phyloP scores from a whole-genome alignment of 2,888 invertebrate species.

The Ernsta delagoae region DNA sequence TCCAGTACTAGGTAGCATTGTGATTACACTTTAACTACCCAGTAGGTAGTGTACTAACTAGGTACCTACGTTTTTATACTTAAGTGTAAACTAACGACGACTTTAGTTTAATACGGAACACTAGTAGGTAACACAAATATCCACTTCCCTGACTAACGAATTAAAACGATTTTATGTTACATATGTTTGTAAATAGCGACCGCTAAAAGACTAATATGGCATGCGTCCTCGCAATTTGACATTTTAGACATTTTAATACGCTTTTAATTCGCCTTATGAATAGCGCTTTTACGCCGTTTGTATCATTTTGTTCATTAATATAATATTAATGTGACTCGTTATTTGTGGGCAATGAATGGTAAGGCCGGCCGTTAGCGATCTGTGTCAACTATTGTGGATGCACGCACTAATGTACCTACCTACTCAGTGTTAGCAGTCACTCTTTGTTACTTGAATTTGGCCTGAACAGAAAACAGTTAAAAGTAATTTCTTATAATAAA shows the following conservation, averaged over 20 bases:
- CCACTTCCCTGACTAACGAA: no score
- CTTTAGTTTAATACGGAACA: no score
- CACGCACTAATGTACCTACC: constrained; percentile 33
- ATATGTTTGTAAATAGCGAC: constrained; percentile 54
- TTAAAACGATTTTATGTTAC: constrained; percentile 13
- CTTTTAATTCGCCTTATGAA: constrained; percentile 79
- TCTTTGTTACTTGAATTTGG: constrained; percentile 41
- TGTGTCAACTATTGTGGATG: constrained; percentile 56
- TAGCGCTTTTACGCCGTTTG: constrained; percentile 79
- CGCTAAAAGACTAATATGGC: constrained; percentile 65
- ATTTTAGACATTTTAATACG: constrained; percentile 81
- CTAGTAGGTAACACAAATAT: no score
- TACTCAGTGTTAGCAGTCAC: constrained; percentile 13
- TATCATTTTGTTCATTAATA: constrained; percentile 81
- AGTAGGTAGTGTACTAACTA: no score
- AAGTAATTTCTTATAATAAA: constrained; percentile 61
- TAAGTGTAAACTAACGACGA: no score
- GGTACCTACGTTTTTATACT: no score
- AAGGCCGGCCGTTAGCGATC: constrained; percentile 54
- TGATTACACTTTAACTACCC: no score
- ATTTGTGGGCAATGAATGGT: constrained; percentile 64
- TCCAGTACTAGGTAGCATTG: no score
- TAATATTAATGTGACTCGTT: constrained; percentile 73
- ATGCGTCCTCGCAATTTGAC: constrained; percentile 77
- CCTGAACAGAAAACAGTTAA: constrained; percentile 56